Base-by-base conservation (phyloP, 2,888 invertebrate species). In the Melinopterus prodromus region DNA sequence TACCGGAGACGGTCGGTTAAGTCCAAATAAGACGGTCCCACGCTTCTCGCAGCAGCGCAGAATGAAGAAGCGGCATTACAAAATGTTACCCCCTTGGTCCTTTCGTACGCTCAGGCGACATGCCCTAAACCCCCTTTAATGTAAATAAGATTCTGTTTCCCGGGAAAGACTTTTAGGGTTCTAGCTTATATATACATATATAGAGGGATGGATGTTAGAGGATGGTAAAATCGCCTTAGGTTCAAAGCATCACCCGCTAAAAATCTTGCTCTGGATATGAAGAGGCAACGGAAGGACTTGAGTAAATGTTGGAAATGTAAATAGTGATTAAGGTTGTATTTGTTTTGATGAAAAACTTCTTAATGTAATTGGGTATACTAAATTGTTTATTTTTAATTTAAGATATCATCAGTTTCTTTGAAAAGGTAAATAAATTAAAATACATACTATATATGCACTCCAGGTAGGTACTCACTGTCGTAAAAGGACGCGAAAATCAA, bases 21-120 rank as follows among this genome's bases (percentile, higher is more conserved):
- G 53, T 53, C 53, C 53, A 53, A 53, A 53, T 53, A 53, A 53
- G 53, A 12, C 53, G 12, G 26, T 12, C 53, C 53, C 53, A 53
- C 53, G 53, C 53, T 53, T 53, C 53, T 53, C 53, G 12, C 53
- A 53, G 53, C 53, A 53, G 53, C 53, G 53, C 12, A 53, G 53
- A 53, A 53, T 53, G 53, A 53, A 53, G 53, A 53, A 53, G 53
- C 53, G 53, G 53, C 53, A 53, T 53, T 53, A 53, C 53, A 53
- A 53, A 53, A 53, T 12, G 53, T 12, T 53, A 53, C 53, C 53
- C 26, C 53, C 53, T 53, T 12, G 53, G 53, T 53, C 53, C 53
- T 53, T 53, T 53, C 53, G 53, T 53, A 12, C 53, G 53, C 53
- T 53, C 5, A 53, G 53, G 53, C 53, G 53, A 53, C 53, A 53